Evolutionary conservation across 2,113 vertebrate genomes (phyloP), one percentile per base, ranked within the genome.

Genomic region (Siniperca chuatsi): DNA sequence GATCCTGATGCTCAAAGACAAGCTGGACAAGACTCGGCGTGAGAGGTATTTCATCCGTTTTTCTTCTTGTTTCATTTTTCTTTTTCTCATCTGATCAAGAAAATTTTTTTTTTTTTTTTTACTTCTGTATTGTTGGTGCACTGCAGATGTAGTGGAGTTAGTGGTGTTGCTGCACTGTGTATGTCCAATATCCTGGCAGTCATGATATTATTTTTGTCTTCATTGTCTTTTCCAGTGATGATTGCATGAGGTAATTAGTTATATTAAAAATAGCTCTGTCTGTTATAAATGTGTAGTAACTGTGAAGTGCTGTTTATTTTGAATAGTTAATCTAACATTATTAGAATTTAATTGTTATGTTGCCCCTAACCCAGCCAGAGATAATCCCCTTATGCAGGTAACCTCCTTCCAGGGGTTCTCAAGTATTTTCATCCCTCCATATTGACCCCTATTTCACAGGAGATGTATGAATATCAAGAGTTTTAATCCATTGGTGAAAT

Each of bases 1-100:
- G 92, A 97, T 98, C 83, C 96, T 98, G 95, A 92, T 99, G 93
- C 96, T 99, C 76, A 98, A 98, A 94, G 98, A 99, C 95, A 99
- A 99, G 92, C 94, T 99, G 89, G 98, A 99, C 87, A 99, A 99
- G 94, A 98, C 95, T 2, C 97, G 98, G 54, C 96, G 98, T 70
- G 98, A 99, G 94, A 98, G 97, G 98, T 98, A 57, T 25, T 44
- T n/a, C n/a, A 20, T 48, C 2, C 1, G 3, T 1, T 42, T 52
- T 2, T 10, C 20, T 1, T 52, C 2, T 11, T 4, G 11, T 12
- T 18, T 21, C 13, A 25, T 40, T 12, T 3, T 20, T 2, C 20
- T 42, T 55, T 8, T 44, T 0, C 8, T n/a, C 23, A 35, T 23
- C 16, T 21, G 18, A 60, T 66, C 11, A 29, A 29, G 6, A 52